Percentiles rank a stretch among this genome's conserved stretches.
phyloP scores from a whole-genome alignment of 2,888 invertebrate genomes.

The Acrobasis consociella region DNA sequence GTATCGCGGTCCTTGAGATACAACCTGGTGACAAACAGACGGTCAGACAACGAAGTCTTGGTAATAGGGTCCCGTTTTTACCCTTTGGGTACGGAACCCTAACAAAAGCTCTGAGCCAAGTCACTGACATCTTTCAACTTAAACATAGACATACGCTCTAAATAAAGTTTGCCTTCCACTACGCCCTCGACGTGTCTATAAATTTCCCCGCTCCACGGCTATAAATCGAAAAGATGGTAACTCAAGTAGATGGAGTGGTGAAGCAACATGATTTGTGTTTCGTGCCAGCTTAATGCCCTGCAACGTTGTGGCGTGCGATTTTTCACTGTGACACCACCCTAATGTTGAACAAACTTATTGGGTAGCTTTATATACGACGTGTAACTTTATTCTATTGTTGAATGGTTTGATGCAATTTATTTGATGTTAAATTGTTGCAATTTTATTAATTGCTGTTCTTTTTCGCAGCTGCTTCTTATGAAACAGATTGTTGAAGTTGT shows the following conservation, averaged over 20 bases:
- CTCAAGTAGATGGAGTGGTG: constrained; percentile 37
- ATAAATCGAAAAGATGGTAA: constrained; percentile 47
- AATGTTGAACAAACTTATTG: constrained; percentile 32
- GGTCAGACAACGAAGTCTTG: too few relatives aligned
- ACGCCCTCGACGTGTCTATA: constrained; percentile 23
- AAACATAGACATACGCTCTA: constrained; percentile 12
- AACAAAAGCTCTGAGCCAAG: too few relatives aligned
- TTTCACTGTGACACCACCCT: constrained; percentile 40
- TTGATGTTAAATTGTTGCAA: too few relatives aligned
- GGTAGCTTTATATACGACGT: constrained; percentile 8
- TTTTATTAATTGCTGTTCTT: too few relatives aligned
- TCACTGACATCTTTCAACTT: not conserved
- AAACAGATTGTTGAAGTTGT: too few relatives aligned
- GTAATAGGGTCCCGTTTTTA: too few relatives aligned
- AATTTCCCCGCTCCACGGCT: constrained; percentile 26
- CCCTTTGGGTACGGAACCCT: not conserved
- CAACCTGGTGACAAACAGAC: too few relatives aligned
- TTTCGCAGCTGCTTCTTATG: too few relatives aligned
- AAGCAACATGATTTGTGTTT: constrained; percentile 52
- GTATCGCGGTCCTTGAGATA: too few relatives aligned
- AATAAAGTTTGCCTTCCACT: constrained; percentile 16
- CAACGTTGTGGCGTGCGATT: constrained; percentile 42
- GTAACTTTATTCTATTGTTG: constrained; percentile 6
- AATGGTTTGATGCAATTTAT: not conserved
- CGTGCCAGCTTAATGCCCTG: constrained; percentile 47